phyloP scores from a whole-genome alignment of 2,797 vertebrate genomes.

The Siniperca obscura region DNA sequence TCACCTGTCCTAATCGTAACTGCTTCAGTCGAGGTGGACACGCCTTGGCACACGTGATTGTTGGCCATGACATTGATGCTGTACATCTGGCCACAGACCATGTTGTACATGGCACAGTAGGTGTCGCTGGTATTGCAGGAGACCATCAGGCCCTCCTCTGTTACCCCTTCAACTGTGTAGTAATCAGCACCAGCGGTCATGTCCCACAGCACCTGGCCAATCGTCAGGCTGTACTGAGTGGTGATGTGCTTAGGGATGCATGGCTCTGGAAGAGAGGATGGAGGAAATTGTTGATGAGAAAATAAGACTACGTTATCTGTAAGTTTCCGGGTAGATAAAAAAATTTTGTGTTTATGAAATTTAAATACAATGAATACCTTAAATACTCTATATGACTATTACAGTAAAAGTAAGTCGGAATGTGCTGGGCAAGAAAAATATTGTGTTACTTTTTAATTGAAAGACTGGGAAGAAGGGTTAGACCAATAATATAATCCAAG shows the following conservation, averaged over 20 bases:
- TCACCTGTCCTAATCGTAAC: conserved; percentile 78
- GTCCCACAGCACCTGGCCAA: conserved; percentile 83
- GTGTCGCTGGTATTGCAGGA: conserved; percentile 76
- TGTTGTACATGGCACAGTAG: conserved; percentile 71
- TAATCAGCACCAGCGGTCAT: conserved; percentile 60
- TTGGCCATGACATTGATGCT: conserved; percentile 75
- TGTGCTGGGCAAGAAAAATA: background rate
- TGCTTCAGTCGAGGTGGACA: conserved; percentile 51
- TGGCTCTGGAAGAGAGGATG: conserved; percentile 71
- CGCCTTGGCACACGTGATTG: conserved; percentile 69
- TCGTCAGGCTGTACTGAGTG: conserved; percentile 67
- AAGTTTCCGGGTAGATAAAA: background rate
- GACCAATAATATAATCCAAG: background rate
- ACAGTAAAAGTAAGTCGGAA: background rate
- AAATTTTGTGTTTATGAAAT: background rate
- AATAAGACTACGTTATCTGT: background rate
- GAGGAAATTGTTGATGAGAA: background rate
- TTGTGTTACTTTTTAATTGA: background rate
- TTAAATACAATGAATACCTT: background rate
- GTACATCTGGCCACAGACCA: conserved; percentile 83
- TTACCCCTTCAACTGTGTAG: conserved; percentile 75
- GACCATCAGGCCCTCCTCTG: conserved; percentile 67
- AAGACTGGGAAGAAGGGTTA: background rate
- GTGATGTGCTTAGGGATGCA: conserved; percentile 76
- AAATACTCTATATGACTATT: background rate